Conservation (phyloP, 1,140 invertebrate species). For the Drosophila nannoptera region DNA sequence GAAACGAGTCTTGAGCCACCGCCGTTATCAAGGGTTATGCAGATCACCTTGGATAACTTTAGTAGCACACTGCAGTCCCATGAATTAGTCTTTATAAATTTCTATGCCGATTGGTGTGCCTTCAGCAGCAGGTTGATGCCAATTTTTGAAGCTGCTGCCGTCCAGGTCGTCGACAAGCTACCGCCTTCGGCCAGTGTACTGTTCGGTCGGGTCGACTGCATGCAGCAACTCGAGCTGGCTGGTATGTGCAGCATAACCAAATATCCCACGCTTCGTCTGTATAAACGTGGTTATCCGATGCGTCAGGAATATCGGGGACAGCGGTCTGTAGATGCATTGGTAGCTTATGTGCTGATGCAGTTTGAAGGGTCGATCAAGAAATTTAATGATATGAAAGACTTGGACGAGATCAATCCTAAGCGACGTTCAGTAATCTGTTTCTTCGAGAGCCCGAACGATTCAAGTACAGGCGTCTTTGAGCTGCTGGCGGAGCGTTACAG, state of each 20-base stretch:
- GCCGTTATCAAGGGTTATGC: conserved; percentile 7
- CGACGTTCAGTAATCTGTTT: conserved; percentile 44
- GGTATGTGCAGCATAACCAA: conserved; percentile 42
- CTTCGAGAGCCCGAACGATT: conserved; percentile 14
- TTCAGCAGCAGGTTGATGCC: conserved; percentile 42
- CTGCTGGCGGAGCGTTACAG: conserved; percentile 43
- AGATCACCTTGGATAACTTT: conserved; percentile 41
- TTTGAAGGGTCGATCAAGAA: conserved; percentile 15
- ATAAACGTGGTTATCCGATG: conserved; percentile 33
- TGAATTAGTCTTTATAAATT: conserved; percentile 55
- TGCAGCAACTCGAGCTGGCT: conserved; percentile 17
- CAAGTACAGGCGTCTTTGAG: background rate
- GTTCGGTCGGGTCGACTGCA: conserved; percentile 49
- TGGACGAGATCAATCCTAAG: conserved; percentile 27
- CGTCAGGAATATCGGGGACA: conserved; percentile 50
- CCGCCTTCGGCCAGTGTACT: conserved; percentile 18
- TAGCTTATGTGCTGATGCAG: conserved; percentile 39
- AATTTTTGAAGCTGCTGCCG: conserved; percentile 47
- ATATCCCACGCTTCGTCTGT: conserved; percentile 48
- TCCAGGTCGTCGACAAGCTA: conserved; percentile 16
- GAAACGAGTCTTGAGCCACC: background rate
- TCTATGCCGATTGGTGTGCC: conserved; percentile 61
- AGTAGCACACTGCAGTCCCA: conserved; percentile 28
- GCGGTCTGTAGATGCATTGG: conserved; percentile 38
- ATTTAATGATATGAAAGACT: conserved; percentile 18